These are phyloP conservation scores for Melanogrammus aeglefinus DNA, from an alignment of 2,797 vertebrate species.

Conservation along the genomic window DNA sequence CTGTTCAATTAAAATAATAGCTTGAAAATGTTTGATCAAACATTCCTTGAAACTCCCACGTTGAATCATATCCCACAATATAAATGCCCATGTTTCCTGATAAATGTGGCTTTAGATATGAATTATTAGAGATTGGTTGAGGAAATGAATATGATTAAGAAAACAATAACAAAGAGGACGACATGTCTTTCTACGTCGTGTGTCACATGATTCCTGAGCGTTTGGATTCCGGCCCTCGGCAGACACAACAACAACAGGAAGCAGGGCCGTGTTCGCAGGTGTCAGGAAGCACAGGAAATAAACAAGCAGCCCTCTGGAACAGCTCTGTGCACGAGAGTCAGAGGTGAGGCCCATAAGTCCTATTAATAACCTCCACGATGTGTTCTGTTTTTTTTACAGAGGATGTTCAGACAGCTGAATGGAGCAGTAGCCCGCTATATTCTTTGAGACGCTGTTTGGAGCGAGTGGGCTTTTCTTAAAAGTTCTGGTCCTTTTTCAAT, in stretches of 20 bases:
- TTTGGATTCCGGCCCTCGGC: constrained; percentile 80
- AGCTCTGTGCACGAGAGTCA: constrained; percentile 62
- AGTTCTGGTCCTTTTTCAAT: too few species aligned
- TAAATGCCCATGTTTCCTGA: not conserved
- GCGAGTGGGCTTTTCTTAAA: too few species aligned
- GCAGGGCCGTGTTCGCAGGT: constrained; percentile 89
- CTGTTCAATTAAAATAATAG: not conserved
- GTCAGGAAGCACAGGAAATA: constrained; percentile 92
- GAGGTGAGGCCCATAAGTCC: constrained; percentile 71
- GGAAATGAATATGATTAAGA: not conserved
- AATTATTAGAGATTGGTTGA: not conserved
- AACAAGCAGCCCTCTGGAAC: constrained; percentile 79
- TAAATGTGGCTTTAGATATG: not conserved
- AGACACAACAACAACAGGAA: constrained; percentile 99
- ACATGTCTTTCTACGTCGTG: not conserved
- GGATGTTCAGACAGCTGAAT: too few species aligned
- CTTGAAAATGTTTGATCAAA: not conserved
- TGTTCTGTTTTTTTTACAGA: constrained; percentile 39
- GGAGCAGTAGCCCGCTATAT: too few species aligned
- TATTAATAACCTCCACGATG: constrained; percentile 60
- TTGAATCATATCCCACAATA: not conserved
- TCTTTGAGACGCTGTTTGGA: too few species aligned
- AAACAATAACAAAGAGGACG: not conserved
- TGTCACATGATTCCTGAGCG: constrained; percentile 72
- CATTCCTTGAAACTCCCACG: not conserved